phyloP scores from a whole-genome alignment of 1,140 invertebrate genomes.

The Apolygus lucorum region DNA sequence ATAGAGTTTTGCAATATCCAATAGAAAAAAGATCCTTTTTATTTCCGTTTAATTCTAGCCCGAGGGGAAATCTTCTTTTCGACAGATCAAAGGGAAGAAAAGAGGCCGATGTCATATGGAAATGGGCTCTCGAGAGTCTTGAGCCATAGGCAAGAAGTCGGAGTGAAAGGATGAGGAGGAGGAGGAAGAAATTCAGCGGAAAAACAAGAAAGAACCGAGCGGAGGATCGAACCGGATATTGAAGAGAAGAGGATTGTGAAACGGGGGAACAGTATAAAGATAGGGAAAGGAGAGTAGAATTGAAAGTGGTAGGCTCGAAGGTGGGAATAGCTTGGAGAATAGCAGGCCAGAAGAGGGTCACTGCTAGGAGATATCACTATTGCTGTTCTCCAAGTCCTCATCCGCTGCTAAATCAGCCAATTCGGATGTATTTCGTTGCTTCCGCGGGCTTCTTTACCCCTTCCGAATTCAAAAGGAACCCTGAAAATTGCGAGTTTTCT shows the following conservation, averaged over 20 bases:
- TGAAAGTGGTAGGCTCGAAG: background rate
- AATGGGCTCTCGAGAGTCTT: constrained; percentile 7
- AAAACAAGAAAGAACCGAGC: constrained; percentile 6
- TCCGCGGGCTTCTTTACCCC: background rate
- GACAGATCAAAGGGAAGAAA: constrained; percentile 18
- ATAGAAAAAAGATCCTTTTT: constrained; percentile 17
- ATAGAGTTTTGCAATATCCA: constrained; percentile 22
- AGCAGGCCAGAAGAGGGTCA: background rate
- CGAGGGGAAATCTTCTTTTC: constrained; percentile 21
- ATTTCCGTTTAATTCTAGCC: constrained; percentile 22
- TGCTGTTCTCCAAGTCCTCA: background rate
- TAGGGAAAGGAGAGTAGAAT: background rate
- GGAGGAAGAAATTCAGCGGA: background rate
- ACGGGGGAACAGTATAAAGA: constrained; percentile 7
- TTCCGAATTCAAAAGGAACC: background rate
- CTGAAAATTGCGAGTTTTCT: background rate
- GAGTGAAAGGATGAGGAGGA: background rate
- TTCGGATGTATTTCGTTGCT: constrained; percentile 9
- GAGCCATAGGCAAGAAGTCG: background rate
- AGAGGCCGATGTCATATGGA: constrained; percentile 22
- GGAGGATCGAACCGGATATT: constrained; percentile 1
- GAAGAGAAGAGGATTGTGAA: constrained; percentile 11
- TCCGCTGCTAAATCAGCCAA: constrained; percentile 9
- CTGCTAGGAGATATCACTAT: background rate
- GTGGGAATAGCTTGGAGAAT: background rate